A percentile compares a stretch with the other conserved stretches of the same genome.
phyloP scores from a whole-genome alignment of 2,888 invertebrate genomes.

The Venustoraphidia nigricollis region DNA sequence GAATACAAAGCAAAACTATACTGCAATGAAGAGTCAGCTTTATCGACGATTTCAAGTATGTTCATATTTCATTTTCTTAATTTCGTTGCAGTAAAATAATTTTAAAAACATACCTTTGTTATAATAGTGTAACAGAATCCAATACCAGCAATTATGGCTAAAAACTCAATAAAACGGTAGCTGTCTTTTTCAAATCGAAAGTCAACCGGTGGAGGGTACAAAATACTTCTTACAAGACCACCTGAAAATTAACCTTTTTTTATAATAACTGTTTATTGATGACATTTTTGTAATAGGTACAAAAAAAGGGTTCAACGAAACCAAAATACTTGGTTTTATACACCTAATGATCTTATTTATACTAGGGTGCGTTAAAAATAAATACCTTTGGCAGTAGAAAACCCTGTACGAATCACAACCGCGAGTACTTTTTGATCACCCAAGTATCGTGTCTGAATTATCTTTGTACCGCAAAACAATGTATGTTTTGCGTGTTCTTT shows the following conservation, averaged over 20 bases:
- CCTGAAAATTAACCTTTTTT: background rate
- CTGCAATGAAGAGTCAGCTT: too few species aligned
- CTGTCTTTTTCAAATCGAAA: constrained; percentile 93
- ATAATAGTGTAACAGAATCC: constrained; percentile 82
- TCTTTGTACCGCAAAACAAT: constrained; percentile 76
- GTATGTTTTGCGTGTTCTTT: constrained; percentile 79
- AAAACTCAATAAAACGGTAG: constrained; percentile 71
- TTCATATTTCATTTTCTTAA: too few species aligned
- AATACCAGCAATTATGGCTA: constrained; percentile 60
- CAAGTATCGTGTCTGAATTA: constrained; percentile 71
- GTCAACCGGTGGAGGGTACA: constrained; percentile 91
- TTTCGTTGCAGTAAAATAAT: too few species aligned
- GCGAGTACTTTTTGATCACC: constrained; percentile 29
- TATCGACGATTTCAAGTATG: too few species aligned
- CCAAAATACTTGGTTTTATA: background rate
- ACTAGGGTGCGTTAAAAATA: background rate
- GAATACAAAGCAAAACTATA: too few species aligned
- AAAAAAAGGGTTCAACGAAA: background rate
- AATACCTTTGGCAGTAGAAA: constrained; percentile 73
- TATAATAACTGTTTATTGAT: too few species aligned
- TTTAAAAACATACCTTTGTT: constrained; percentile 48
- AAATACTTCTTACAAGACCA: constrained; percentile 76
- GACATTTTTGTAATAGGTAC: background rate
- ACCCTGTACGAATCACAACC: constrained; percentile 72
- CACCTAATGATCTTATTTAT: background rate